Base-by-base conservation (phyloP, 92 coral and sea anemone genomes). In the Palythoa caribaeorum region DNA sequence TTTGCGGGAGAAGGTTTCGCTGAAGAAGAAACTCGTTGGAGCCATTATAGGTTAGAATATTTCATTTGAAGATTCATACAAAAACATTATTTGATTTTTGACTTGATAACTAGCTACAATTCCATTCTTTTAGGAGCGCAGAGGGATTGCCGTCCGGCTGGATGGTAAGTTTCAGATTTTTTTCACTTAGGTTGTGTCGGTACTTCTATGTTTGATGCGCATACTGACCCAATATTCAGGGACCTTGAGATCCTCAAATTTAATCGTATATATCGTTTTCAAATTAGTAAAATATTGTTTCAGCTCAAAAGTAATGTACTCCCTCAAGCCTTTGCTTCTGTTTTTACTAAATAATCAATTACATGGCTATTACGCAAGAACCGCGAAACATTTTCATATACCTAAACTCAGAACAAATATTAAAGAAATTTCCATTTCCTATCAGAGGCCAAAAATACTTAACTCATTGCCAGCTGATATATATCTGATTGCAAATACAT, bases 1-100 rank as follows among this genome's bases (percentile, higher is more conserved):
- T 37, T 88, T 96, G 52, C 92, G 94, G 35, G 96, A 94, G 87
- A 92, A 94, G 73, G 86, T 92, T 5, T 79, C 93, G 5, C 93
- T 95, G 16, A 95, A 95, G 94, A 96, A 95, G 88, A 95, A 96
- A 84, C 96, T 96, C 12, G 98, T 96, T 15, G 96, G 96, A 73
- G 98, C 93, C 6, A 79, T 96, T 36, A 95, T 92, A 78, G 96
- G 99, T 96, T 54, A 78, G 98, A 87, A 16, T 19, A 70, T 70
- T 69, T 28, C 74, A 11, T 70, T 28, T 70, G 47, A 70, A 35
- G 12, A 7, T 35, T 70, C 71, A 65, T 6, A 36, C 35, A 6
- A 28, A 2, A 28, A 70, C 40, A 35, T 1, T 28, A 10, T 14
- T 70, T 21, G 35, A 21, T 12, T 28, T 59, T 14, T 20, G 20